Conservation (phyloP, 1,140 invertebrate species). For the Temnothorax curvispinosus region DNA sequence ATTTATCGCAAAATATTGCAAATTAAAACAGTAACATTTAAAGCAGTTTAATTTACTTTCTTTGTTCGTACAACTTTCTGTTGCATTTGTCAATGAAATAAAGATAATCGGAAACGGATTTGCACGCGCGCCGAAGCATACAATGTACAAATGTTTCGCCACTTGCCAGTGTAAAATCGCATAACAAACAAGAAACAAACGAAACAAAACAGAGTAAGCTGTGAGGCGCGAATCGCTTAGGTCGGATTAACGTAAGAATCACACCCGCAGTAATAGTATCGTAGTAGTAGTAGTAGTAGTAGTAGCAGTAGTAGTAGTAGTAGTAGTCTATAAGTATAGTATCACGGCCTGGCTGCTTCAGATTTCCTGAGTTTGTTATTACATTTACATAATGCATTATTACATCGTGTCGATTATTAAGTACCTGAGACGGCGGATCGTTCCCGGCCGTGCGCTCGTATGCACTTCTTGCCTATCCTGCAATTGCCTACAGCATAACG, state of each 20-base stretch:
- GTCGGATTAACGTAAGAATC: conserved; percentile 70
- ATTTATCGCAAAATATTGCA: not conserved
- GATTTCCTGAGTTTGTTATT: conserved; percentile 85
- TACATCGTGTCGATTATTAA: conserved; percentile 74
- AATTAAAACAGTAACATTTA: not conserved
- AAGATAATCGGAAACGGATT: conserved; percentile 25
- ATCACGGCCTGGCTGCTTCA: conserved; percentile 86
- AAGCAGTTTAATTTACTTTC: not conserved
- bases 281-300: conserved; percentile 53
- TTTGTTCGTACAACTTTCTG: not conserved
- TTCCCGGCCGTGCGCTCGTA: conserved; percentile 41
- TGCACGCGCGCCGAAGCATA: conserved; percentile 32
- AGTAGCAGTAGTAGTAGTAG: conserved; percentile 63
- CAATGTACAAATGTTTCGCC: conserved; percentile 26
- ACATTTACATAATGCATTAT: conserved; percentile 80
- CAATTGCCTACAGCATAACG: not conserved
- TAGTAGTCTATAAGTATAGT: conserved; percentile 83
- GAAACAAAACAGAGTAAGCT: conserved; percentile 76
- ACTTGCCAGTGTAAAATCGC: conserved; percentile 79
- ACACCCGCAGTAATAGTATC: conserved; percentile 63
- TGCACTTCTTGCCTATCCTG: conserved; percentile 3
- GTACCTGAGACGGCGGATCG: conserved; percentile 75
- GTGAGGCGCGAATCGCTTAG: conserved; percentile 16
- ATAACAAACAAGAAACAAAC: conserved; percentile 82
- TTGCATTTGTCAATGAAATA: not conserved